Evolutionary conservation across 2,888 invertebrate genomes (phyloP), one percentile per base, ranked within the genome.

Genomic region (Tachystola acroxantha): DNA sequence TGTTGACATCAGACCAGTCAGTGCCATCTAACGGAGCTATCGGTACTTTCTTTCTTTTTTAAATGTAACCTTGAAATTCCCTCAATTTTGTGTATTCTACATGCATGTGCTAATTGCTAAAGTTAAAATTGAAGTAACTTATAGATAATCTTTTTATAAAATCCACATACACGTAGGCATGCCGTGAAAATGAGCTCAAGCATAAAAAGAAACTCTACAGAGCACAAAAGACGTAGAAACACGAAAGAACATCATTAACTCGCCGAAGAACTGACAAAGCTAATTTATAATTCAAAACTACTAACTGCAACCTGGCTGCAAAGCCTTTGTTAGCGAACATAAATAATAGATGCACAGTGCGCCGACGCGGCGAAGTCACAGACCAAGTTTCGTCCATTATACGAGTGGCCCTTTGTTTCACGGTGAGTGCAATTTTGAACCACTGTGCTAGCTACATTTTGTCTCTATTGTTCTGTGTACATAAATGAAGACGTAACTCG

Each of bases 171-270:
- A n/a, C n/a, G n/a, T n/a, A n/a, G n/a, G n/a, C n/a, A n/a, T n/a
- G n/a, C n/a, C n/a, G n/a, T n/a, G n/a, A n/a, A n/a, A n/a, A n/a
- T n/a, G n/a, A n/a, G n/a, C n/a, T n/a, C n/a, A n/a, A n/a, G n/a
- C n/a, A n/a, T n/a, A n/a, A n/a, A n/a, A n/a, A n/a, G n/a, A n/a
- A n/a, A n/a, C n/a, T n/a, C n/a, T n/a, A n/a, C n/a, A n/a, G n/a
- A n/a, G n/a, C n/a, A n/a, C n/a, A n/a, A n/a, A 65, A 69, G 67
- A 28, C 28, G 16, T 16, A 16, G 16, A 16, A 26, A 28, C 12
- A 28, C 27, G 12, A 28, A 11, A 12, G 27, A 22, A 24, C 28
- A 14, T 28, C 28, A 28, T 28, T 28, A 28, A 12, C 28, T 12
- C 5, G 14, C 13, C 9, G 7, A 2, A 12, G 13, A 28, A n/a